Evolutionary conservation across 2,797 vertebrate genomes (phyloP).

Genomic region (Sorex maritimensis): DNA sequence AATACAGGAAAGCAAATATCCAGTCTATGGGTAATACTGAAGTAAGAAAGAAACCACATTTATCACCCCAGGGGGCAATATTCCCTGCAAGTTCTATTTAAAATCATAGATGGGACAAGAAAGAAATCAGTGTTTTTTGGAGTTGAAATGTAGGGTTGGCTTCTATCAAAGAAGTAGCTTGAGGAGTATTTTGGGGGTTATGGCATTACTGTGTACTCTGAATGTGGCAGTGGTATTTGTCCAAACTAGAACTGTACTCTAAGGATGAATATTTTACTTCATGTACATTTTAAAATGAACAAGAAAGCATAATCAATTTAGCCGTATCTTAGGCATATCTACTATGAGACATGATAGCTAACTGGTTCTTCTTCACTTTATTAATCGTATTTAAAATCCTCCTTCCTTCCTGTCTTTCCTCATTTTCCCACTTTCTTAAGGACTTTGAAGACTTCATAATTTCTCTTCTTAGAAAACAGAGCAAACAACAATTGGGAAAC

Average conservation of each 20-base stretch:
- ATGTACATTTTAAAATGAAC: slow-evolving; percentile 13
- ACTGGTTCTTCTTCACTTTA: not conserved
- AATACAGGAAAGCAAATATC: not conserved
- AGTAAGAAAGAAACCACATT: not conserved
- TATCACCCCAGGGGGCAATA: not conserved
- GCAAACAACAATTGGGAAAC: not conserved
- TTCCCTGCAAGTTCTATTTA: slow-evolving; percentile 25
- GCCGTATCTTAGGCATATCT: not conserved
- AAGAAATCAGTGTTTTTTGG: not conserved
- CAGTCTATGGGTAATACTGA: not conserved
- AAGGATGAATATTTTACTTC: not conserved
- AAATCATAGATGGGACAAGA: not conserved
- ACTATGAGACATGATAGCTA: not conserved
- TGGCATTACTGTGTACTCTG: not conserved
- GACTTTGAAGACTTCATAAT: not conserved
- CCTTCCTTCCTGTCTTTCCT: not conserved
- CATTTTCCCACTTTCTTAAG: not conserved
- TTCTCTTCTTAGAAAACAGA: not conserved
- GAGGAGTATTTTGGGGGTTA: not conserved
- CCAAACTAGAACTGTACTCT: not conserved
- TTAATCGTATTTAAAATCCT: not conserved
- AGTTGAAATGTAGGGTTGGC: not conserved
- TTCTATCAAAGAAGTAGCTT: not conserved
- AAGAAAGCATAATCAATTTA: not conserved
- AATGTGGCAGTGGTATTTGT: not conserved